Percentiles rank a stretch among this genome's conserved stretches.
These are phyloP conservation scores for Amblyjoppa proteus DNA, from an alignment of 2,888 invertebrate genomes.

Conservation along the genomic window DNA sequence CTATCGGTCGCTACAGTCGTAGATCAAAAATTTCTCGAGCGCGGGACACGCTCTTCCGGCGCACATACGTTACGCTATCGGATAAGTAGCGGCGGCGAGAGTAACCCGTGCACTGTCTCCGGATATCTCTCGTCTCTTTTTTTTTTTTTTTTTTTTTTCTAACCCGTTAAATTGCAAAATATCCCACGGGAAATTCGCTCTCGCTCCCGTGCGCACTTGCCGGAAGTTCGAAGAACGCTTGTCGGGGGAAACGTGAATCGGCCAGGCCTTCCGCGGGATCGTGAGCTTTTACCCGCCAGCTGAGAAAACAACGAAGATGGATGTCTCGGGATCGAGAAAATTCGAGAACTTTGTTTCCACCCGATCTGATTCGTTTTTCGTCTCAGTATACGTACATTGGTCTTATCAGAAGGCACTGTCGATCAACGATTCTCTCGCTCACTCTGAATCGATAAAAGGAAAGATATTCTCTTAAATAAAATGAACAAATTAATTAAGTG, in stretches of 20 bases:
- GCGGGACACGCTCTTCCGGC: neutral
- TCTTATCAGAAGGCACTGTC: conserved; percentile 72
- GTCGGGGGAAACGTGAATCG: neutral
- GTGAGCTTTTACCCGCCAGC: conserved; percentile 35
- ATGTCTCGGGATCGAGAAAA: conserved; percentile 64
- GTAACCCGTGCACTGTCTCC: conserved; percentile 33
- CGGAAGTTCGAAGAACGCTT: conserved; percentile 71
- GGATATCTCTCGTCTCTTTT: conserved; percentile 41
- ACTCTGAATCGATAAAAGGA: neutral
- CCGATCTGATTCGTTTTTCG: neutral
- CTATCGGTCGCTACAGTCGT: neutral
- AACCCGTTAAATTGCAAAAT: conserved; percentile 78
- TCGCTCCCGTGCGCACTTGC: conserved; percentile 58
- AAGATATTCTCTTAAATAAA: neutral
- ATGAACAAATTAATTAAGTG: too few species aligned
- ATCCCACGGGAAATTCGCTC: conserved; percentile 79
- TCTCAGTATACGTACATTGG: conserved; percentile 41
- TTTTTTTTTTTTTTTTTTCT: conserved; percentile 39
- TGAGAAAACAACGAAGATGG: conserved; percentile 73
- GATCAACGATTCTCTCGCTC: conserved; percentile 68
- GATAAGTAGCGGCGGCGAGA: conserved; percentile 32
- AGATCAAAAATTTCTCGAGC: neutral
- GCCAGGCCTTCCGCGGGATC: conserved; percentile 6
- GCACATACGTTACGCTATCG: neutral
- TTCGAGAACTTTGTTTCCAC: conserved; percentile 5